phyloP scores from a whole-genome alignment of 2,113 vertebrate species.

The Channa maculata region DNA sequence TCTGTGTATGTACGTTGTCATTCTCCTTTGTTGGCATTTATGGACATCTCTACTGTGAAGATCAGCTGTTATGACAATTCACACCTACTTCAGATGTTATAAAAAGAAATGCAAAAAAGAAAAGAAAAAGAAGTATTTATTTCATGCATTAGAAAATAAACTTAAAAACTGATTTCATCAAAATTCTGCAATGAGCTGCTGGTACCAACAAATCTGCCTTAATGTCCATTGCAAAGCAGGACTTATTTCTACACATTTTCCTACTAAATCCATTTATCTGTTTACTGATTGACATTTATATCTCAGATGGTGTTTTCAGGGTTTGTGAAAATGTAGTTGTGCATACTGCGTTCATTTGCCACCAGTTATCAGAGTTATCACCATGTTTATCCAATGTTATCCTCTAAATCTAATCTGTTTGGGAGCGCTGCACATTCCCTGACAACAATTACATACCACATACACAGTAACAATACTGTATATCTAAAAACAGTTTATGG shows the following conservation, averaged over 20 bases:
- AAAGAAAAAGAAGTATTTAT: too few relatives aligned
- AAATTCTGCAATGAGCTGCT: too few relatives aligned
- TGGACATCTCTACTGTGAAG: too few relatives aligned
- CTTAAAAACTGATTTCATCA: too few relatives aligned
- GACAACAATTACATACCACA: neutral
- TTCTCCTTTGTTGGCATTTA: too few relatives aligned
- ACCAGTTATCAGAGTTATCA: neutral
- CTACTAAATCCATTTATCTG: conserved; percentile 21
- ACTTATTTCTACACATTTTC: neutral
- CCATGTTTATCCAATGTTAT: conserved; percentile 30
- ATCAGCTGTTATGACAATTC: too few relatives aligned
- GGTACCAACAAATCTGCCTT: neutral
- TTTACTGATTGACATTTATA: conserved; percentile 18
- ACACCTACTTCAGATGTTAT: too few relatives aligned
- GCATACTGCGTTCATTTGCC: conserved; percentile 29
- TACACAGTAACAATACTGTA: neutral
- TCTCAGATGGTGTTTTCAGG: conserved; percentile 2
- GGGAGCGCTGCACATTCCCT: conserved; percentile 4
- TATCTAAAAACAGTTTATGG: too few relatives aligned
- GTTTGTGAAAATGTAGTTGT: conserved; percentile 1
- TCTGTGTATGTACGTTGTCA: too few relatives aligned
- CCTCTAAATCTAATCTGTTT: conserved; percentile 48
- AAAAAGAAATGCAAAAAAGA: too few relatives aligned
- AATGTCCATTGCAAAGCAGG: neutral
- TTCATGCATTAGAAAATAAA: too few relatives aligned